Percentiles rank a stretch among this genome's conserved stretches.
phyloP scores from a whole-genome alignment of 1,140 invertebrate species.

The Brachionus rubens region DNA sequence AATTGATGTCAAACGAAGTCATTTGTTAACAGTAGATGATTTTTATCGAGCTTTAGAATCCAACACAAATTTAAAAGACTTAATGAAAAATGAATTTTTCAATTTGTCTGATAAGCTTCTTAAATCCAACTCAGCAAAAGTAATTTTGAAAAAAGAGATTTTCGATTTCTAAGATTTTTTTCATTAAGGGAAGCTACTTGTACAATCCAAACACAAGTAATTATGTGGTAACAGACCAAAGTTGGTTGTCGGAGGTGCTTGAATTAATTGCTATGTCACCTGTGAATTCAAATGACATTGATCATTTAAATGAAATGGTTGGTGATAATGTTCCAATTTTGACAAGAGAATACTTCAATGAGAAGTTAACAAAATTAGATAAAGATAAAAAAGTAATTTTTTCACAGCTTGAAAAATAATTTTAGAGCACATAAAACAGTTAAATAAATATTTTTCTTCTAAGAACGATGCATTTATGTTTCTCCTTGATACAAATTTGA shows the following conservation, averaged over 20 bases:
- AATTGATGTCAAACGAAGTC: neutral
- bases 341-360: neutral
- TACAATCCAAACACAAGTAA: neutral
- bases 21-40: neutral
- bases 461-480: neutral
- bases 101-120: neutral
- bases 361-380: neutral
- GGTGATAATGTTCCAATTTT: slow-evolving; percentile 7
- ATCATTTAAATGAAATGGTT: neutral
- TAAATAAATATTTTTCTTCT: neutral
- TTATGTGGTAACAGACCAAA: neutral
- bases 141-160: too few relatives aligned
- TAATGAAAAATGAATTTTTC: neutral
- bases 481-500: neutral
- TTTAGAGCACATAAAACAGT: too few relatives aligned
- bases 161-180: too few relatives aligned
- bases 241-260: neutral
- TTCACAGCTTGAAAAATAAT: neutral
- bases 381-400: slow-evolving; percentile 8
- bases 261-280: neutral
- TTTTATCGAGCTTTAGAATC: slow-evolving; percentile 8
- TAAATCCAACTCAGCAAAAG: slow-evolving; percentile 10
- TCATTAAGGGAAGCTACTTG: slow-evolving; percentile 20
- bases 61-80: neutral
- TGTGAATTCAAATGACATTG: neutral